phyloP scores from a whole-genome alignment of 2,113 vertebrate genomes.

The Tiliqua scincoides region DNA sequence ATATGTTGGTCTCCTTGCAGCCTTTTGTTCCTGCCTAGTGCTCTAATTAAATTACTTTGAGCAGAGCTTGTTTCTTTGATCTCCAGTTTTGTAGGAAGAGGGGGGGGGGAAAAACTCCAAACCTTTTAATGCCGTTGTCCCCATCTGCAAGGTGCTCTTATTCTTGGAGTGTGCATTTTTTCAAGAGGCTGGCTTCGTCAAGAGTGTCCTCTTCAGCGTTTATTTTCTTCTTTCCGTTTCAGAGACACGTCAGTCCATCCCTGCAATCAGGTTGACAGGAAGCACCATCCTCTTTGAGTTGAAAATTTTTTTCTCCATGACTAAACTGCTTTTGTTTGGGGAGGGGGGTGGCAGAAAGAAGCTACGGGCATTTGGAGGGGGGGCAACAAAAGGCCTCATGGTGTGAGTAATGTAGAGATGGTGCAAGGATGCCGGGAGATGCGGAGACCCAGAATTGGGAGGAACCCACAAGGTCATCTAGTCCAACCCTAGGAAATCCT shows the following conservation, averaged over 20 bases:
- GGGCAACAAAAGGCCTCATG: constrained; percentile 12
- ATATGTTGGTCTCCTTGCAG: constrained; percentile 38
- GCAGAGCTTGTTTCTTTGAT: no score
- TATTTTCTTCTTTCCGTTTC: constrained; percentile 41
- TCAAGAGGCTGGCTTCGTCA: constrained; percentile 45
- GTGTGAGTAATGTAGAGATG: constrained; percentile 44
- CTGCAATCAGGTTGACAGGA: constrained; percentile 39
- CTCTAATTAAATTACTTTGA: constrained; percentile 44
- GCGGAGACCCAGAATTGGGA: no score
- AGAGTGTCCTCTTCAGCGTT: constrained; percentile 44
- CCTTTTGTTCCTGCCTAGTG: constrained; percentile 30
- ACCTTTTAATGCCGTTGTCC: constrained; percentile 35
- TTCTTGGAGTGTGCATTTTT: constrained; percentile 44
- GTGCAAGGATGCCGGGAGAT: background rate
- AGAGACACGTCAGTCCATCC: no score
- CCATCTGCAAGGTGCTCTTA: constrained; percentile 40
- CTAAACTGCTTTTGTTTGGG: background rate
- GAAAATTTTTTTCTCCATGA: rapidly evolving
- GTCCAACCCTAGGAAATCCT: no score
- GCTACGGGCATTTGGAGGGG: background rate
- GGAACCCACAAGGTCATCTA: no score
- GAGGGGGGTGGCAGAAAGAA: background rate
- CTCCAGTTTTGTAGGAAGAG: constrained; percentile 30
- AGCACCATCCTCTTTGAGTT: background rate
- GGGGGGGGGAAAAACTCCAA: constrained; percentile 24